Base-by-base conservation (phyloP, 2,797 vertebrate genomes). In the Falco novaeseelandiae region DNA sequence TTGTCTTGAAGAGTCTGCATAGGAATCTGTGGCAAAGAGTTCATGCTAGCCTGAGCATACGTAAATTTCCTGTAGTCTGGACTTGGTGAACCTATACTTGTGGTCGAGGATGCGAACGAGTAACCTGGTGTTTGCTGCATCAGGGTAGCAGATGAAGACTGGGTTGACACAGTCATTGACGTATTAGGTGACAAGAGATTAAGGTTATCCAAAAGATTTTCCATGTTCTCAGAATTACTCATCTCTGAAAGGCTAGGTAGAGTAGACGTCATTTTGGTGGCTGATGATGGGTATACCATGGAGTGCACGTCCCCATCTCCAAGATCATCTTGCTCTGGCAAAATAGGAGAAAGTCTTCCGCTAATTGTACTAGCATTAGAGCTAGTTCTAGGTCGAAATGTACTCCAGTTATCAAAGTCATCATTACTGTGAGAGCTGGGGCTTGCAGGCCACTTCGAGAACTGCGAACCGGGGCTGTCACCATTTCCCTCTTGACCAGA, bases 391-490 rank as follows among this genome's bases (percentile, higher is more conserved):
- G 99, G 99, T 92, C 99, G 98, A 98, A 99, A 99, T 54, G 99
- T 99, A 95, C 98, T 99, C 99, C 99, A 99, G 61, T 98, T 98
- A 42, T 99, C 99, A 46, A 99, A 99, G 98, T 99, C 99, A 6
- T 99, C 99, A 0, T 99, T 99, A 97, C 99, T 99, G 98, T 99
- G 99, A 70, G 99, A 99, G 97, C 99, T 99, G 32, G 99, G 99
- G 96, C 99, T 99, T 30, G 99, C 99, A 6, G 99, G 99, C 99
- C 99, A 99, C 96, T 99, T 99, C 3, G 99, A 98, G 97, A 99
- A 99, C 92, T 99, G 99, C 5, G 99, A 99, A 20, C 99, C 98
- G 0, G 99, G 99, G 96, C 99, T 99, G 96, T 99, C 99, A 6
- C 98, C 98, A 2, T 98, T 99, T 34, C 98, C 99, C 23, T 99